Base-by-base conservation (phyloP, 2,888 invertebrate species). In the Parnassius smintheus region DNA sequence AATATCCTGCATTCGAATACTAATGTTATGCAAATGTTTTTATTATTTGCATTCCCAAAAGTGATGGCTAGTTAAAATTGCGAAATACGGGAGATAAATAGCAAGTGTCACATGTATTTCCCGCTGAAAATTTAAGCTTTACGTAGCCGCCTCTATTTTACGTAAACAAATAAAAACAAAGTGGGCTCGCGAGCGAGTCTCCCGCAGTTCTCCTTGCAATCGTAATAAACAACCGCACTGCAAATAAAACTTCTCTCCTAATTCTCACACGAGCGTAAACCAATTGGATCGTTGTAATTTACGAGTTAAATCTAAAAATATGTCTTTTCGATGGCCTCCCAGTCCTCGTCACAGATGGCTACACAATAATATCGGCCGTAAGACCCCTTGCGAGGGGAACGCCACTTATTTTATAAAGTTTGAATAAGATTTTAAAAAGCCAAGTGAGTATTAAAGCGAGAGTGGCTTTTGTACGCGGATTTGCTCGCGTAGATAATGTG, bases 301-400 rank as follows among this genome's bases (percentile, higher is more conserved):
- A 91, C 85, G 88, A 88, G 88, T 84, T 85, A 88, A 88, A 89
- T 89, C 89, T 89, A 89, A 91, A 91, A 91, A 91, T 91, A 91
- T 91, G 90, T 88, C 88, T 86, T 84, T 85, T 81, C 85, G 81
- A 88, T 88, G 80, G 83, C 85, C 84, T 81, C 80, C 80, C 78
- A 71, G 69, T 77, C 76, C 73, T 77, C 84, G 90, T 88, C 90
- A 86, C 91, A 91, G 91, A 90, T 91, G 91, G 89, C 86, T 88
- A 80, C 89, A 88, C 91, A 89, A 90, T 89, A 90, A 86, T 86
- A 86, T 82, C 82, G 73, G 74, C 77, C 74, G 73, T 67, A 68
- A 76, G 81, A 77, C 86, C 88, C 83, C 82, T 82, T 74, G 75
- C 68, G 77, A 86, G 82, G 88, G 88, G 85, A 77, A 75, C 80